Evolutionary conservation across 2,113 vertebrate species (phyloP).

Genomic region (Pungitius pungitius): DNA sequence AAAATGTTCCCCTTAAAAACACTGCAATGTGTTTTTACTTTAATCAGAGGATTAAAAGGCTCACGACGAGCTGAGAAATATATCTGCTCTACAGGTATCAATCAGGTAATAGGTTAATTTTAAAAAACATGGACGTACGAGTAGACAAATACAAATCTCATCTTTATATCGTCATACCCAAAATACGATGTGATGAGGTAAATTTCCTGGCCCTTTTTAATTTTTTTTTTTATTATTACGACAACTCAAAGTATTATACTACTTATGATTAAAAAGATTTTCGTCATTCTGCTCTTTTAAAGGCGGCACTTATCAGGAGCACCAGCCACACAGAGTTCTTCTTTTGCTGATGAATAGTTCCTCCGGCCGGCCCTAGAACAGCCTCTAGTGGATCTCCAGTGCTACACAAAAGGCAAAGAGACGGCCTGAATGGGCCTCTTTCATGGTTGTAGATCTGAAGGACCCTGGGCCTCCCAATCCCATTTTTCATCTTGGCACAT

Average conservation of each 20-base stretch:
- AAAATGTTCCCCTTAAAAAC: background rate
- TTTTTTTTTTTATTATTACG: too few species aligned
- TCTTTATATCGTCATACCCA: too few species aligned
- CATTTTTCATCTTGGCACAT: constrained; percentile 38
- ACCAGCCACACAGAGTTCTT: background rate
- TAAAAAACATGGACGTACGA: background rate
- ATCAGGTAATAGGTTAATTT: background rate
- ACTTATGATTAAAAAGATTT: background rate
- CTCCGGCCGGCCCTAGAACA: constrained; percentile 5
- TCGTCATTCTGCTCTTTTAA: background rate
- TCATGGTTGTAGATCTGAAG: constrained; percentile 1
- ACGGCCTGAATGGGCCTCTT: constrained; percentile 26
- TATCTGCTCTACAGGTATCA: background rate
- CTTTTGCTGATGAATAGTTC: background rate
- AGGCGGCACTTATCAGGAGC: constrained; percentile 5
- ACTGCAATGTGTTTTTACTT: background rate
- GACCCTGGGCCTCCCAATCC: constrained; percentile 6
- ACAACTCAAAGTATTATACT: background rate
- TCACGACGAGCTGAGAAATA: background rate
- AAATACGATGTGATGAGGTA: too few species aligned
- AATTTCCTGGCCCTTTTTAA: background rate
- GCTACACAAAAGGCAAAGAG: constrained; percentile 8
- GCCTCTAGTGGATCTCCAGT: constrained; percentile 32
- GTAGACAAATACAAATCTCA: background rate
- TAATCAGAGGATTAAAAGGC: background rate